These are phyloP conservation scores for Drosophila ficusphila DNA, from an alignment of 1,140 invertebrate genomes.

Conservation along the genomic window DNA sequence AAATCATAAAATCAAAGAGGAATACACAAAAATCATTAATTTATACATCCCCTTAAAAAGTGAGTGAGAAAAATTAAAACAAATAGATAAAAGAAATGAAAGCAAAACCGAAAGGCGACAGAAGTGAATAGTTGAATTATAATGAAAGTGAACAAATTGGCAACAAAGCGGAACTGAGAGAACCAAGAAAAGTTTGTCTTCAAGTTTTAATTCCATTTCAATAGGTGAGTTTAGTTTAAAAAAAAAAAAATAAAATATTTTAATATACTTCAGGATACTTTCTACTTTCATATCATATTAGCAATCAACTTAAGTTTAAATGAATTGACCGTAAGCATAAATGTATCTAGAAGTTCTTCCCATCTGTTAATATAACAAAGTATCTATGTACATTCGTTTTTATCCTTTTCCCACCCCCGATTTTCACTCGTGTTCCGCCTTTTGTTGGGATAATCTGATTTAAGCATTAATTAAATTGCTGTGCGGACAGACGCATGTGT, in stretches of 20 bases:
- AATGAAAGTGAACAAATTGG: conserved; percentile 21
- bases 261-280: too few relatives aligned
- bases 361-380: conserved; percentile 8
- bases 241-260: too few relatives aligned
- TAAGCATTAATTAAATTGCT: conserved; percentile 69
- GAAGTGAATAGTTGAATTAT: conserved; percentile 56
- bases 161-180: conserved; percentile 24
- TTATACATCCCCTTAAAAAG: conserved; percentile 34
- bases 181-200: conserved; percentile 30
- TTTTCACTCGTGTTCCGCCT: conserved; percentile 23
- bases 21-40: conserved; percentile 25
- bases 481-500: conserved; percentile 1
- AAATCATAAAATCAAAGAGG: conserved; percentile 57
- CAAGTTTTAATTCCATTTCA: conserved; percentile 2
- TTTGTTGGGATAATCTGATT: conserved; percentile 74
- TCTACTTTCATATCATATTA: not conserved
- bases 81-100: conserved; percentile 21
- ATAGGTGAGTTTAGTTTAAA: not conserved
- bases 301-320: not conserved
- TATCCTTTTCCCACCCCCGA: conserved; percentile 6
- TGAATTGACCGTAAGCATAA: not conserved
- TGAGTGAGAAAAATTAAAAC: conserved; percentile 32
- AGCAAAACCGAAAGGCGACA: conserved; percentile 24
- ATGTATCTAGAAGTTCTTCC: conserved; percentile 15
- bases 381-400: conserved; percentile 4